These are phyloP conservation scores for Erebia ligea DNA, from an alignment of 2,888 invertebrate genomes.

Conservation along the genomic window DNA sequence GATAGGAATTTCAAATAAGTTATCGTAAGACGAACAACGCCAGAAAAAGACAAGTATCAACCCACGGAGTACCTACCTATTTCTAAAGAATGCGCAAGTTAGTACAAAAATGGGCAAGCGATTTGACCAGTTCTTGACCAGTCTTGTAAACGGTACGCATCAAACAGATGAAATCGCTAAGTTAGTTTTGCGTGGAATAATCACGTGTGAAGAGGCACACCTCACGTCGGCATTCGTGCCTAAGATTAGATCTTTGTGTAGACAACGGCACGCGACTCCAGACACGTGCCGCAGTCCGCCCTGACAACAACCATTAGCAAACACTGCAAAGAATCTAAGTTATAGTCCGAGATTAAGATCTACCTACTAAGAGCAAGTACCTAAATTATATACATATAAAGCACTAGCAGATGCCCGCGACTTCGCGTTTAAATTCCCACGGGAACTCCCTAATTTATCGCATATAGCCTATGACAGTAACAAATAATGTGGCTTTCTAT, in stretches of 20 bases:
- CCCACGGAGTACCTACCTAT: conserved; percentile 19
- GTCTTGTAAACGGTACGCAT: conserved; percentile 58
- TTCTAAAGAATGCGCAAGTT: conserved; percentile 41
- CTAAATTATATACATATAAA: conserved; percentile 22
- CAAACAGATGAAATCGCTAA: conserved; percentile 71
- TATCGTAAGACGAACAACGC: conserved; percentile 27
- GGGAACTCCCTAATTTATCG: too few species aligned
- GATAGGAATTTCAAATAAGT: conserved; percentile 24
- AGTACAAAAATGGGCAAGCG: conserved; percentile 43
- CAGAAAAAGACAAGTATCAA: conserved; percentile 27
- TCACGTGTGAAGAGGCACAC: conserved; percentile 81
- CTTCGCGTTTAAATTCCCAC: too few species aligned
- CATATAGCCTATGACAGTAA: too few species aligned
- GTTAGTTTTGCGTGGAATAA: conserved; percentile 63
- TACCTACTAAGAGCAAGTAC: conserved; percentile 36
- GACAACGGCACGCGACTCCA: conserved; percentile 73
- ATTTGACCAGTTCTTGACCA: conserved; percentile 52
- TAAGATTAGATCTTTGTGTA: conserved; percentile 69
- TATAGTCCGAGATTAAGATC: conserved; percentile 41
- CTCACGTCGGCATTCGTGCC: conserved; percentile 73
- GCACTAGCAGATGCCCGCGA: too few species aligned
- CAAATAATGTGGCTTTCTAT: too few species aligned
- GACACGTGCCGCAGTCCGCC: conserved; percentile 51
- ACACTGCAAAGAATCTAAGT: conserved; percentile 44
- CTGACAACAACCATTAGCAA: conserved; percentile 49